These are phyloP conservation scores for Crematogaster levior DNA, from an alignment of 2,888 invertebrate species.

Conservation along the genomic window DNA sequence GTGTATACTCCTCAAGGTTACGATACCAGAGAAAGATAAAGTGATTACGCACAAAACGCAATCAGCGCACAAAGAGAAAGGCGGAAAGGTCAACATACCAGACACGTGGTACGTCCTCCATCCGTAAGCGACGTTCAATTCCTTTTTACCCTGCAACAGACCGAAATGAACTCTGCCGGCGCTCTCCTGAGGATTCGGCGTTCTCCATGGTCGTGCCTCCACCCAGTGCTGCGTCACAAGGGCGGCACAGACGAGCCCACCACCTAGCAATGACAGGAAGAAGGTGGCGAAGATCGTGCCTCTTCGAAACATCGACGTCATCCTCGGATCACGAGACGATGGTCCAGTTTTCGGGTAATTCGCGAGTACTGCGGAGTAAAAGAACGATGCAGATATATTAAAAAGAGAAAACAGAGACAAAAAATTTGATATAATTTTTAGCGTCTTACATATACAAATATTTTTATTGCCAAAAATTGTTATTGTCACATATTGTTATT, in stretches of 20 bases:
- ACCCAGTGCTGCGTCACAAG: conserved; percentile 95
- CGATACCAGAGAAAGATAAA: neutral
- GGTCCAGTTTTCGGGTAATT: conserved; percentile 72
- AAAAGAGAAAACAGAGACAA: neutral
- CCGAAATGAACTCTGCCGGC: conserved; percentile 94
- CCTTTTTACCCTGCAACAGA: conserved; percentile 94
- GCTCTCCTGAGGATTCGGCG: conserved; percentile 89
- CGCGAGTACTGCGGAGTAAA: conserved; percentile 62
- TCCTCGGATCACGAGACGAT: conserved; percentile 77
- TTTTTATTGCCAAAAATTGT: neutral
- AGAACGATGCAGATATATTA: neutral
- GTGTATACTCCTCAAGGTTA: conserved; percentile 20
- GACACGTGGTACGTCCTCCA: conserved; percentile 92
- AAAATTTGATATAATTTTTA: neutral
- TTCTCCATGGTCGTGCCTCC: conserved; percentile 90
- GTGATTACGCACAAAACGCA: neutral
- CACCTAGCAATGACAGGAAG: conserved; percentile 91
- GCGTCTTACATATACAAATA: neutral
- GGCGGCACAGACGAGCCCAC: conserved; percentile 93
- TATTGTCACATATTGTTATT: neutral
- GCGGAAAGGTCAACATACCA: conserved; percentile 87
- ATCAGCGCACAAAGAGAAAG: conserved; percentile 16
- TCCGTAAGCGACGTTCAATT: conserved; percentile 93
- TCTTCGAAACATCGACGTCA: conserved; percentile 89
- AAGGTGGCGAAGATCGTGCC: conserved; percentile 94